Percentiles rank a stretch among this genome's conserved stretches.
phyloP scores from a whole-genome alignment of 2,113 vertebrate genomes.

The Ceyx melanurus region DNA sequence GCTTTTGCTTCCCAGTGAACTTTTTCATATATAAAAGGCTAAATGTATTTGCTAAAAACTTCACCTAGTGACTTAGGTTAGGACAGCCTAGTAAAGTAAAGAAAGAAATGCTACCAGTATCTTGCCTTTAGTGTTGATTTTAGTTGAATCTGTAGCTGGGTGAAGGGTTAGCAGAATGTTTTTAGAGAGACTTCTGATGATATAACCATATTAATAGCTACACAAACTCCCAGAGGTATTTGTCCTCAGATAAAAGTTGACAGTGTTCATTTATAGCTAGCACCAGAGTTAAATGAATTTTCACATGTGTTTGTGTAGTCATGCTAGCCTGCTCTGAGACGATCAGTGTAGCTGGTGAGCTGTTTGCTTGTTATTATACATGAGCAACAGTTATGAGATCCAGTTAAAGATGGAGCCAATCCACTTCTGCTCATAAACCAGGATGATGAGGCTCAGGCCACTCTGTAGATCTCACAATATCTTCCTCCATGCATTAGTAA shows the following conservation, averaged over 20 bases:
- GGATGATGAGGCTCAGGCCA: not conserved
- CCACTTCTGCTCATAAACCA: not conserved
- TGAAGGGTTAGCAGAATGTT: not conserved
- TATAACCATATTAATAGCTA: not conserved
- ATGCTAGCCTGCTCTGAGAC: not conserved
- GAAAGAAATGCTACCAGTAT: not conserved
- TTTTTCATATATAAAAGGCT: not conserved
- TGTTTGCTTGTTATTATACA: not conserved
- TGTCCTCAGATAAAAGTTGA: constrained; percentile 25
- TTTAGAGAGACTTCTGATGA: not conserved
- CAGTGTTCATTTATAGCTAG: not conserved
- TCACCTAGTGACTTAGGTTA: not conserved
- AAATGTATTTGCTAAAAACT: not conserved
- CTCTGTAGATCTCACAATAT: not conserved
- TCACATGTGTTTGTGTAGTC: not conserved
- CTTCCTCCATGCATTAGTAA: not conserved
- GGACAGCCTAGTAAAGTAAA: not conserved
- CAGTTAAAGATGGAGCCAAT: not conserved
- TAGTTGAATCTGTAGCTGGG: not conserved
- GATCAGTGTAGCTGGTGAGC: not conserved
- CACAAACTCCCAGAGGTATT: not conserved
- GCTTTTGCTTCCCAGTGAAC: not conserved
- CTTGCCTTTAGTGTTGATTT: not conserved
- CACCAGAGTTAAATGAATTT: not conserved
- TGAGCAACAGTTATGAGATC: not conserved